A percentile compares a stretch with the other conserved stretches of the same genome.
Evolutionary conservation across 2,888 invertebrate genomes (phyloP).

Genomic region (Venustoraphidia nigricollis): DNA sequence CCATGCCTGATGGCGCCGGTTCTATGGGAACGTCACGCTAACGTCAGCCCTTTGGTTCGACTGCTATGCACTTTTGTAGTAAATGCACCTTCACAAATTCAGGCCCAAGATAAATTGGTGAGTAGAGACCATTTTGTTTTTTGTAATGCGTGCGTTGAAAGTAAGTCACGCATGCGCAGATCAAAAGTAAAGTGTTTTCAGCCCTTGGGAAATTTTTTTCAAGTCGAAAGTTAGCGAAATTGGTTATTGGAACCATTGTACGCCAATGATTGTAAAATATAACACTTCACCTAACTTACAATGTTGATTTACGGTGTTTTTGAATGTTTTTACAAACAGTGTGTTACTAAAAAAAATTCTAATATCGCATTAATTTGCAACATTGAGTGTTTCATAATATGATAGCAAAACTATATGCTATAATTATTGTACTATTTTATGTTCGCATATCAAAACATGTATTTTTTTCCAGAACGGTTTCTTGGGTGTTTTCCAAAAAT

Average conservation of each 20-base stretch:
- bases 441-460: not conserved
- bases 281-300: too few species aligned
- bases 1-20: constrained; percentile 80
- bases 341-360: too few species aligned
- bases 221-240: not conserved
- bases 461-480: constrained; percentile 46
- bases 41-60: constrained; percentile 86
- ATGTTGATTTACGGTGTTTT: too few species aligned
- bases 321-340: too few species aligned
- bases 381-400: too few species aligned
- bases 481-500: constrained; percentile 90
- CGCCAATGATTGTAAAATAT: too few species aligned
- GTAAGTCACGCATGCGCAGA: too few species aligned
- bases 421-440: not conserved
- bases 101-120: constrained; percentile 55
- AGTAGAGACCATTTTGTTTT: constrained; percentile 16
- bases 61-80: constrained; percentile 76
- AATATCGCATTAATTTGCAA: too few species aligned
- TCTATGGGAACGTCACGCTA: constrained; percentile 87
- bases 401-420: too few species aligned
- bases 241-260: too few species aligned
- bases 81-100: constrained; percentile 52
- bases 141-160: too few species aligned
- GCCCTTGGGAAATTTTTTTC: not conserved
- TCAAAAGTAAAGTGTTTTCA: too few species aligned